Base-by-base conservation (phyloP, 1,140 invertebrate genomes). In the Heliconius congener region DNA sequence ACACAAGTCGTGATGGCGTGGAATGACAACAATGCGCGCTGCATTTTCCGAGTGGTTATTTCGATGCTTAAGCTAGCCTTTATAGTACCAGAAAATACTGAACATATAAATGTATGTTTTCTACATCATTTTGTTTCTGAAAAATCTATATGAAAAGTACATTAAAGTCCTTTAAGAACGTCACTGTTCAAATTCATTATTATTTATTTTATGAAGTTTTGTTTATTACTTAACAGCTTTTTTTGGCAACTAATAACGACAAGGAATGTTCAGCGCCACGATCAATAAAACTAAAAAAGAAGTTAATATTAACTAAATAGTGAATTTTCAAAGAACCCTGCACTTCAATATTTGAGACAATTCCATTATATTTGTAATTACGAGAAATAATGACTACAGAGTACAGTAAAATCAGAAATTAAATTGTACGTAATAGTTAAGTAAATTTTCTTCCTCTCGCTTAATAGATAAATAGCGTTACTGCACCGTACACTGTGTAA, bases 11-110 rank as follows among this genome's bases (percentile, higher is more conserved):
- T 66, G 27, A 30, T 66, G 27, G 60, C 60, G 60, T 66, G 60
- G 60, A 66, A 66, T 66, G 27, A 66, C 27, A 18, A 66, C 60
- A 66, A 66, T 5, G 60, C 60, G 4, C 4, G 13, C 11, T 66
- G 60, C 60, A 66, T 16, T 66, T 30, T 66, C 11, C 60, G 60
- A 30, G 60, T 66, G 60, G 60, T 27, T 66, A 30, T 66, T 66
- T 66, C 60, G 27, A 66, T 27, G 30, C 60, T 30, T 66, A 16
- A 16, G 23, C 27, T 66, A 66, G 23, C 60, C 16, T 66, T 66
- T 16, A 11, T 27, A 66, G 27, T 18, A 13, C 60, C 13, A 30
- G 60, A 66, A 18, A 66, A 30, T 30, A 66, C 27, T 66, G 9
- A 2, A 27, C 55, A 11, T 60, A 13, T 60, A 19, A 66, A 66